phyloP scores from a whole-genome alignment of 1,140 invertebrate species.

The Orussus abietinus region DNA sequence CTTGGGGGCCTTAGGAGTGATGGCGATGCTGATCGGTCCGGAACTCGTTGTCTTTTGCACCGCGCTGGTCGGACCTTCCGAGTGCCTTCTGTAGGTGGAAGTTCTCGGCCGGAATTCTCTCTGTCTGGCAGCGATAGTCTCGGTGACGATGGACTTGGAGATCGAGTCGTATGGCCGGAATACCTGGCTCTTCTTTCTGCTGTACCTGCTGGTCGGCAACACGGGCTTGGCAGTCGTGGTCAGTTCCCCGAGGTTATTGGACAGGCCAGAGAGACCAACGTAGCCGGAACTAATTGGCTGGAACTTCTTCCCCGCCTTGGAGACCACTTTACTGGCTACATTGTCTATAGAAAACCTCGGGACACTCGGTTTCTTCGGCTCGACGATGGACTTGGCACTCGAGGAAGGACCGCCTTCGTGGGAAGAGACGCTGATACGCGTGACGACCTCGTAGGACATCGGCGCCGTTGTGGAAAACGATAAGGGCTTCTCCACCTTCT shows the following conservation, averaged over 20 bases:
- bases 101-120: constrained; percentile 41
- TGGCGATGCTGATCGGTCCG: constrained; percentile 26
- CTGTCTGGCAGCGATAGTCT: constrained; percentile 8
- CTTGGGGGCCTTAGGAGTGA: constrained; percentile 30
- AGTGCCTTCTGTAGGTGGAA: constrained; percentile 45
- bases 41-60: constrained; percentile 3
- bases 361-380: too few species aligned
- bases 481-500: too few species aligned
- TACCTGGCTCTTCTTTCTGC: constrained; percentile 18
- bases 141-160: constrained; percentile 14
- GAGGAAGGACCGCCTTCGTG: too few species aligned
- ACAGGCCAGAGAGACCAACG: too few species aligned
- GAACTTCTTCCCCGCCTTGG: too few species aligned
- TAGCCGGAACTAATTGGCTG: too few species aligned
- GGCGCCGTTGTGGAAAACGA: constrained; percentile 23
- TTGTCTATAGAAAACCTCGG: too few species aligned
- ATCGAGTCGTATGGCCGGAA: constrained; percentile 16
- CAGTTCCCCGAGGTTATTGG: too few species aligned
- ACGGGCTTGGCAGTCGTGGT: constrained; percentile 8
- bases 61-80: constrained; percentile 27
- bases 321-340: too few species aligned
- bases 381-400: too few species aligned
- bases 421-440: too few species aligned
- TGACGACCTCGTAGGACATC: too few species aligned
- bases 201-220: constrained; percentile 24